A percentile compares a stretch with the other conserved stretches of the same genome.
Evolutionary conservation across 1,140 invertebrate species (phyloP).

Genomic region (Drosophila saltans): DNA sequence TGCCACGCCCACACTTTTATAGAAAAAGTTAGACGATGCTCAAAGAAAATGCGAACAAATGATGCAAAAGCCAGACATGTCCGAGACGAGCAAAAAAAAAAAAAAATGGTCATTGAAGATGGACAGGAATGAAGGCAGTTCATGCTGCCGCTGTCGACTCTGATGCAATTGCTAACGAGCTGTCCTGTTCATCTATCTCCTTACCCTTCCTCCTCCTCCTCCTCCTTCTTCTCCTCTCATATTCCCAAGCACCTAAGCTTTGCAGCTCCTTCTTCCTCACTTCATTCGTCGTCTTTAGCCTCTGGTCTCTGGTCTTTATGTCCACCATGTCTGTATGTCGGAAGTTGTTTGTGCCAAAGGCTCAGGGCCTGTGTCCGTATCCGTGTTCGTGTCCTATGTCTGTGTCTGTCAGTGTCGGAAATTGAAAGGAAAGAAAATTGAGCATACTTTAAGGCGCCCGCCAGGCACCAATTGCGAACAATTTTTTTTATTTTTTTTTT

Average conservation of each 20-base stretch:
- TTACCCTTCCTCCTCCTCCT: neutral
- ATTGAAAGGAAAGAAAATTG: constrained; percentile 67
- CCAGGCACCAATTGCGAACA: constrained; percentile 19
- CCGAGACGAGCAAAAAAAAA: neutral
- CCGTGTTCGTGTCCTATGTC: neutral
- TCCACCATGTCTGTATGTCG: constrained; percentile 16
- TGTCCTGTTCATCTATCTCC: constrained; percentile 4
- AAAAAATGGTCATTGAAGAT: neutral
- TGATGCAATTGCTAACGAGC: constrained; percentile 63
- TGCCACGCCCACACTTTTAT: too few relatives aligned
- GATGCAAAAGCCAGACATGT: constrained; percentile 1
- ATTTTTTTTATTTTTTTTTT: too few relatives aligned
- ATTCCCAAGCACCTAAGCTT: neutral
- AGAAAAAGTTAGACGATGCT: too few relatives aligned
- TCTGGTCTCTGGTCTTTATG: neutral
- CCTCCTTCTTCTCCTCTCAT: too few relatives aligned
- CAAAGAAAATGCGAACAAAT: neutral
- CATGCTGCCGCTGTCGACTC: constrained; percentile 9
- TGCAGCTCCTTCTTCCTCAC: neutral
- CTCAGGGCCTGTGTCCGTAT: constrained; percentile 21
- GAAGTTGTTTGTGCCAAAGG: constrained; percentile 65
- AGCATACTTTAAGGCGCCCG: constrained; percentile 57
- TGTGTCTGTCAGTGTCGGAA: constrained; percentile 61
- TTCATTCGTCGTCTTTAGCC: neutral
- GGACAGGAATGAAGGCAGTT: constrained; percentile 16